Percentiles rank a stretch among this genome's conserved stretches.
Evolutionary conservation across 2,797 vertebrate genomes (phyloP).

Genomic region (Pipistrellus nathusii): DNA sequence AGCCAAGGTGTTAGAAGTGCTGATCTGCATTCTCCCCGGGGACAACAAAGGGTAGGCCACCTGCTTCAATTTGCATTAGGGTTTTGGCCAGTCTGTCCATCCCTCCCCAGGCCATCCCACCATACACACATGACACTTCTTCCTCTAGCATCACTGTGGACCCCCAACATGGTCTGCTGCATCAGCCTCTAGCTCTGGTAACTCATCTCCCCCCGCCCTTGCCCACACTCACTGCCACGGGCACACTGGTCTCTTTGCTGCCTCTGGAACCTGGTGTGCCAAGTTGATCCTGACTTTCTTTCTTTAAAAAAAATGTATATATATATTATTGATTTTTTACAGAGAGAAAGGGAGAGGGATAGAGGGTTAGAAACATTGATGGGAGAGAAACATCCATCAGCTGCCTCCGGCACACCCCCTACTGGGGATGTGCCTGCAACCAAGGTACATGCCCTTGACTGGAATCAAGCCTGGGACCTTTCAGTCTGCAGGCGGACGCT

Average conservation of each 20-base stretch:
- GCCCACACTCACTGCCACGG: not conserved
- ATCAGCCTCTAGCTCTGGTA: not conserved
- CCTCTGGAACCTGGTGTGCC: not conserved
- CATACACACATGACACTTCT: accelerated
- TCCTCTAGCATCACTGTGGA: not conserved
- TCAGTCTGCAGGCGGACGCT: no score
- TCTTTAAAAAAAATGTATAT: no score
- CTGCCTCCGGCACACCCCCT: no score
- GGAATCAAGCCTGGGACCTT: no score
- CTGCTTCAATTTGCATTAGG: slow-evolving; percentile 20
- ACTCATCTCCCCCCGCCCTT: no score
- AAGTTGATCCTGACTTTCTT: not conserved
- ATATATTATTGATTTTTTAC: no score
- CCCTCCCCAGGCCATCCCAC: accelerated
- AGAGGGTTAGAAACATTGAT: no score
- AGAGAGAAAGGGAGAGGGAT: no score
- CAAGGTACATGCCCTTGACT: no score
- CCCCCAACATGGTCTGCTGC: not conserved
- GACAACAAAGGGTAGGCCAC: slow-evolving; percentile 25
- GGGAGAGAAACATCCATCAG: no score
- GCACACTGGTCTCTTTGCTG: not conserved
- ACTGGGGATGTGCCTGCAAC: no score
- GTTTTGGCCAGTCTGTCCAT: not conserved
- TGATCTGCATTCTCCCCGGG: slow-evolving; percentile 32
- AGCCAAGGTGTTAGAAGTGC: slow-evolving; percentile 57